These are phyloP conservation scores for Steinernema scapterisci DNA, from an alignment of 2,888 invertebrate species.

Conservation along the genomic window DNA sequence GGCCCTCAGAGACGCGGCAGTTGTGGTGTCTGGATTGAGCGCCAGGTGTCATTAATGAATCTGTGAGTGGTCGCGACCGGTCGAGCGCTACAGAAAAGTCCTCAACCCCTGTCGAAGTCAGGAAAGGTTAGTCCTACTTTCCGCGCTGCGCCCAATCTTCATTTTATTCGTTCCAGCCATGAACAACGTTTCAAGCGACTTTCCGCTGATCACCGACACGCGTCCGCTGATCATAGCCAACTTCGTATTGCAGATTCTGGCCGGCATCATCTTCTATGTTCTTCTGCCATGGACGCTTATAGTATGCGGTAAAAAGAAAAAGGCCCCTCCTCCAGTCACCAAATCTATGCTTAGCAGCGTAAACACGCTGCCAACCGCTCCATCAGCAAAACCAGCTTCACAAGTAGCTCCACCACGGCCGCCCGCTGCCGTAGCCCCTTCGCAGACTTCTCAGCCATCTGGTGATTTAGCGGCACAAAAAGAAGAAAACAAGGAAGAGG, in stretches of 20 bases:
- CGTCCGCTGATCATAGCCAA: neutral
- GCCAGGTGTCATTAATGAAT: too few relatives aligned
- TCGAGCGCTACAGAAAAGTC: too few relatives aligned
- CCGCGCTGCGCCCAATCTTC: too few relatives aligned
- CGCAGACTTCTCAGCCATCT: neutral
- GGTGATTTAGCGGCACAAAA: neutral
- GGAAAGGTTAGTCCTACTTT: too few relatives aligned
- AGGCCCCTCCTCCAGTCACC: neutral
- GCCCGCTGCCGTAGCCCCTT: neutral
- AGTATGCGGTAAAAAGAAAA: constrained; percentile 6
- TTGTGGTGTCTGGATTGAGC: too few relatives aligned
- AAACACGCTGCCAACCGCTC: neutral
- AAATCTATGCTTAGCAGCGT: neutral
- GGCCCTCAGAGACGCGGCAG: too few relatives aligned
- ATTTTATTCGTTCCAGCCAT: neutral
- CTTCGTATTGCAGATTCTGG: neutral
- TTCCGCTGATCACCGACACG: neutral
- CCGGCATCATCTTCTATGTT: neutral
- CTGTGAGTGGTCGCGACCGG: too few relatives aligned
- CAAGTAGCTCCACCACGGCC: neutral
- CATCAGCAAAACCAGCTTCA: neutral
- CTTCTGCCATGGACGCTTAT: constrained; percentile 11
- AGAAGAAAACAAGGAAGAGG: too few relatives aligned
- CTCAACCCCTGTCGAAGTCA: too few relatives aligned
- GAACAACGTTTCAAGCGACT: neutral